Base-by-base conservation (phyloP, 1,140 invertebrate genomes). In the Eriosoma lanigerum region DNA sequence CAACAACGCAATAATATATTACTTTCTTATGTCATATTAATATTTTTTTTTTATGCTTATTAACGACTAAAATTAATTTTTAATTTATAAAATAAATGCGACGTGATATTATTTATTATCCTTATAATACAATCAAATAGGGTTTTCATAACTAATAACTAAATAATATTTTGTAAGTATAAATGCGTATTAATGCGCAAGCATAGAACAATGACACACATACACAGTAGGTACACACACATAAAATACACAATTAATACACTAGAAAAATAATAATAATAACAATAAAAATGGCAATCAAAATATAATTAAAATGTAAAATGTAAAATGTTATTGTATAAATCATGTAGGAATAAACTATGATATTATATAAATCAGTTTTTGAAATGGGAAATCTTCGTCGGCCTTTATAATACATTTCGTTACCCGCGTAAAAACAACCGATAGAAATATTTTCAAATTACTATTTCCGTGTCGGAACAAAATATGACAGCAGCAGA, bases 81-180 rank as follows among this genome's bases (percentile, higher is more conserved):
- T 64, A 64, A 64, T 64, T 29, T 38, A 38, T 64, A 44, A 64
- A 64, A 64, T 64, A 64, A 64, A 64, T 64, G 62, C 62, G n/a
- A 64, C n/a, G n/a, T n/a, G n/a, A n/a, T n/a, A 13, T 9, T 44
- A 64, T 64, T n/a, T 24, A 38, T n/a, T 13, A 64, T n/a, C 10
- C 32, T 64, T n/a, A n/a, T n/a, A n/a, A n/a, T n/a, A n/a, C n/a
- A n/a, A n/a, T n/a, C n/a, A n/a, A 62, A 64, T 64, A 64, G 32
- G 29, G 19, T 64, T 64, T 64, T 32, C 17, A 64, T 32, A 32
- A n/a, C n/a, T n/a, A n/a, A n/a, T n/a, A 8, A 8, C 32, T 38
- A 38, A 38, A n/a, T 38, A 4, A 8, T 38, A 38, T 38, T 38
- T 4, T 38, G 32, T 38, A 44, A 13, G 17, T 64, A 15, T 44